A percentile compares a stretch with the other conserved stretches of the same genome.
Evolutionary conservation across 2,888 invertebrate genomes (phyloP).

Genomic region (Acanthosepion pharaonis): DNA sequence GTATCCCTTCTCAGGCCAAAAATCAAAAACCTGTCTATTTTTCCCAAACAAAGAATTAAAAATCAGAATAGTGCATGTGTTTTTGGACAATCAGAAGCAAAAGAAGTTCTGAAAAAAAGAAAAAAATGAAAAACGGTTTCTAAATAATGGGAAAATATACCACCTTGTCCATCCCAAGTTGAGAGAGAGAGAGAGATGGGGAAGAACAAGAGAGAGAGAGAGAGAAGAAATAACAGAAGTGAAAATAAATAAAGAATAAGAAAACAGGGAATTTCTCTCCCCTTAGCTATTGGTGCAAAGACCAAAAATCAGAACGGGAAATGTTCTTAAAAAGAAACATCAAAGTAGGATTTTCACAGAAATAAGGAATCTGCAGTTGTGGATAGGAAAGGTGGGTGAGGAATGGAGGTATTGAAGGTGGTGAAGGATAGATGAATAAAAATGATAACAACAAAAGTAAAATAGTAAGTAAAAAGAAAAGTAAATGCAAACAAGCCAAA

Average conservation of each 20-base stretch:
- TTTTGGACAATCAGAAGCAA: too few relatives aligned
- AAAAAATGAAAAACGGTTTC: too few relatives aligned
- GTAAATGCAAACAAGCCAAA: neutral
- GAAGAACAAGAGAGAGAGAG: neutral
- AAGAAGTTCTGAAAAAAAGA: too few relatives aligned
- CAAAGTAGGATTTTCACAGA: neutral
- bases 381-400: neutral
- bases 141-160: too few relatives aligned
- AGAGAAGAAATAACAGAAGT: neutral
- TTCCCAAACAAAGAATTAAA: too few relatives aligned
- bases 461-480: neutral
- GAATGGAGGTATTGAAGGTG: neutral
- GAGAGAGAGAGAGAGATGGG: neutral
- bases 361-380: neutral
- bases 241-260: neutral
- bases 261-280: neutral
- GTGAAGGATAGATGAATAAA: neutral
- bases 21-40: too few relatives aligned
- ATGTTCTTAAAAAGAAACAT: neutral
- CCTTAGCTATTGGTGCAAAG: slow-evolving; percentile 21
- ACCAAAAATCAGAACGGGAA: neutral
- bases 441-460: neutral
- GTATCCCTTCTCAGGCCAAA: too few relatives aligned
- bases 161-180: too few relatives aligned
- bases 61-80: too few relatives aligned